Percentiles rank a stretch among this genome's conserved stretches.
These are phyloP conservation scores for Phlogophora meticulosa DNA, from an alignment of 2,888 invertebrate species.

Conservation along the genomic window DNA sequence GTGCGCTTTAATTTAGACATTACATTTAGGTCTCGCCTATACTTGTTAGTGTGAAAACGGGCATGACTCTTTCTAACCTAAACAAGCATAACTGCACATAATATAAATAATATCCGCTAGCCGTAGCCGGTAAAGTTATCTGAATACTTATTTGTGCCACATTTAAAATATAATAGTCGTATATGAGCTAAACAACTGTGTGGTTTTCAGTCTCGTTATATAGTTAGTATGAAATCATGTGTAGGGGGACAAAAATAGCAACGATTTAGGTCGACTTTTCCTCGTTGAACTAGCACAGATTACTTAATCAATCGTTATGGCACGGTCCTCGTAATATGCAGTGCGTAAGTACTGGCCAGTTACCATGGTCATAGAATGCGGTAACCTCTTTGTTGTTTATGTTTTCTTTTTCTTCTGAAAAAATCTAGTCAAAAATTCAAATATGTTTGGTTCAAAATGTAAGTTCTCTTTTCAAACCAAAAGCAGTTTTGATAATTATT, in stretches of 20 bases:
- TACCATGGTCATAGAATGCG: neutral
- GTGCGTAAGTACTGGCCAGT: constrained; percentile 18
- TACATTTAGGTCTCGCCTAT: too few relatives aligned
- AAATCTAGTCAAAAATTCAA: neutral
- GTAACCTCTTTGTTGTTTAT: neutral
- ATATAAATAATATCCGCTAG: constrained; percentile 10
- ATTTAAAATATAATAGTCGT: constrained; percentile 7
- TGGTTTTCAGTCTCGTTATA: constrained; percentile 34
- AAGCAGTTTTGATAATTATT: neutral
- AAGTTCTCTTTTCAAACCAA: neutral
- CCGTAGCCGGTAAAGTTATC: constrained; percentile 2
- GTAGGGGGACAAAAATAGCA: constrained; percentile 42
- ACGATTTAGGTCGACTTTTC: constrained; percentile 57
- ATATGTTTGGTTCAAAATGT: too few relatives aligned
- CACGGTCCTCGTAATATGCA: constrained; percentile 4
- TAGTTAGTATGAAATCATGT: constrained; percentile 29
- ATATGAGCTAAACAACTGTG: neutral
- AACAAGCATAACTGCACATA: constrained; percentile 39
- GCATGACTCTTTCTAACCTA: constrained; percentile 19
- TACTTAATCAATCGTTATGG: constrained; percentile 37
- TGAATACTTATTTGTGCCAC: constrained; percentile 8
- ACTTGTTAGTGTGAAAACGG: too few relatives aligned
- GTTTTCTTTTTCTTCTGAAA: neutral
- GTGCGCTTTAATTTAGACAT: too few relatives aligned
- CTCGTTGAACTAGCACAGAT: constrained; percentile 37